Evolutionary conservation across 1,140 invertebrate species (phyloP).

Genomic region (Physella acuta): DNA sequence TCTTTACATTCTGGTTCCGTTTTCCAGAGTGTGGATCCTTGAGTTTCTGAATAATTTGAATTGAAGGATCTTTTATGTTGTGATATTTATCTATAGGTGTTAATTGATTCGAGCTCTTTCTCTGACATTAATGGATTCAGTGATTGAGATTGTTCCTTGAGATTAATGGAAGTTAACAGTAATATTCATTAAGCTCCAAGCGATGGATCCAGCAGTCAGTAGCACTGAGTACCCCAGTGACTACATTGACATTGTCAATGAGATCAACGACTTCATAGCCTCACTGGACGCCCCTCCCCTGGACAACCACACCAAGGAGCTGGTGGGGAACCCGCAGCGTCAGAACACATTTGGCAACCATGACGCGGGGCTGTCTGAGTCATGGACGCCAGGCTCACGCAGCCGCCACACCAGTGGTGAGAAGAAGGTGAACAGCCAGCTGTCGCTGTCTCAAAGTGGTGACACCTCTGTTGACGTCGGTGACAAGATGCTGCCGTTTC

Average conservation of each 20-base stretch:
- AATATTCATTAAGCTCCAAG: background rate
- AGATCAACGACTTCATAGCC: constrained; percentile 56
- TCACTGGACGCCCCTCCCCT: constrained; percentile 42
- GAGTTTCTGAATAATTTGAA: too few species aligned
- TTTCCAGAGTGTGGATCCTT: too few species aligned
- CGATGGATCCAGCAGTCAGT: background rate
- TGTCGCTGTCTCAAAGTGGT: constrained; percentile 12
- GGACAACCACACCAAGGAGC: constrained; percentile 25
- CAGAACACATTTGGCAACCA: constrained; percentile 23
- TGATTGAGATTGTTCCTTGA: too few species aligned
- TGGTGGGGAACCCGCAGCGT: constrained; percentile 22
- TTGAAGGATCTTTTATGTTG: too few species aligned
- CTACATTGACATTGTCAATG: constrained; percentile 54
- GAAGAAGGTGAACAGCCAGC: background rate
- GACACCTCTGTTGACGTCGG: background rate
- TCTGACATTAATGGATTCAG: too few species aligned
- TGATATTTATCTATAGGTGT: too few species aligned
- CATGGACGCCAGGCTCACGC: background rate
- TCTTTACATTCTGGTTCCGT: too few species aligned
- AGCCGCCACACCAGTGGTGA: constrained; percentile 14
- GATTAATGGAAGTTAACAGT: background rate
- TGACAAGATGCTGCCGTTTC: constrained; percentile 9
- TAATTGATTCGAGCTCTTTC: too few species aligned
- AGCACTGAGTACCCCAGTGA: constrained; percentile 44
- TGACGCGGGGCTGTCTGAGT: background rate